Evolutionary conservation across 1,140 invertebrate genomes (phyloP).

Genomic region (Aplysia californica): DNA sequence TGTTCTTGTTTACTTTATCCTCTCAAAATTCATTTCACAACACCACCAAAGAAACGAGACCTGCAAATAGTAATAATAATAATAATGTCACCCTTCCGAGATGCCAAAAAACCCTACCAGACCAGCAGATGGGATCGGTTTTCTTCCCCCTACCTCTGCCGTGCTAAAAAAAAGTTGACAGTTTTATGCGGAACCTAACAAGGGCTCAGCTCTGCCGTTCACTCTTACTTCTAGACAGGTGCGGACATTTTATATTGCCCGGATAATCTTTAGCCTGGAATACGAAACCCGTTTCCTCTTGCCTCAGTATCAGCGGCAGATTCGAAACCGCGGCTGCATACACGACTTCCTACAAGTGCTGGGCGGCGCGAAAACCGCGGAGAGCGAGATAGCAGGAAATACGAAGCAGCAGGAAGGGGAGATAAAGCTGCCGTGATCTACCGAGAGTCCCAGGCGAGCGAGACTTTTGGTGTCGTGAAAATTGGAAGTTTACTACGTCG

Average conservation of each 20-base stretch:
- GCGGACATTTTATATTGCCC: conserved; percentile 11
- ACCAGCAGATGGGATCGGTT: too few relatives aligned
- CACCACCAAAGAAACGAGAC: too few relatives aligned
- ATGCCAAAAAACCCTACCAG: too few relatives aligned
- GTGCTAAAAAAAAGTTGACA: conserved; percentile 6
- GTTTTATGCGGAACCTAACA: conserved; percentile 12
- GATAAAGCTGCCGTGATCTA: not conserved
- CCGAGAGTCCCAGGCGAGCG: not conserved
- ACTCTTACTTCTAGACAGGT: conserved; percentile 5
- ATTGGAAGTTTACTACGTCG: conserved; percentile 13
- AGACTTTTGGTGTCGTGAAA: conserved; percentile 12
- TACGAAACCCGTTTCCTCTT: conserved; percentile 18
- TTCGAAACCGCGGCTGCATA: conserved; percentile 1
- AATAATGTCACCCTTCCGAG: too few relatives aligned
- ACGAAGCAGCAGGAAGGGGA: conserved; percentile 3
- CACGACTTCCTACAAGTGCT: not conserved
- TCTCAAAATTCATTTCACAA: too few relatives aligned
- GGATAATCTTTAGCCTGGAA: conserved; percentile 14
- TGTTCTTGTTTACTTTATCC: too few relatives aligned
- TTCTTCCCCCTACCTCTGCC: too few relatives aligned
- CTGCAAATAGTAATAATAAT: too few relatives aligned
- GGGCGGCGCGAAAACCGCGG: not conserved
- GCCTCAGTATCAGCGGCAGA: not conserved
- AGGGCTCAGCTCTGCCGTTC: not conserved
- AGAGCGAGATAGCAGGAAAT: not conserved